Base-by-base conservation (phyloP, 2,888 invertebrate species). In the Amphipyra berbera region DNA sequence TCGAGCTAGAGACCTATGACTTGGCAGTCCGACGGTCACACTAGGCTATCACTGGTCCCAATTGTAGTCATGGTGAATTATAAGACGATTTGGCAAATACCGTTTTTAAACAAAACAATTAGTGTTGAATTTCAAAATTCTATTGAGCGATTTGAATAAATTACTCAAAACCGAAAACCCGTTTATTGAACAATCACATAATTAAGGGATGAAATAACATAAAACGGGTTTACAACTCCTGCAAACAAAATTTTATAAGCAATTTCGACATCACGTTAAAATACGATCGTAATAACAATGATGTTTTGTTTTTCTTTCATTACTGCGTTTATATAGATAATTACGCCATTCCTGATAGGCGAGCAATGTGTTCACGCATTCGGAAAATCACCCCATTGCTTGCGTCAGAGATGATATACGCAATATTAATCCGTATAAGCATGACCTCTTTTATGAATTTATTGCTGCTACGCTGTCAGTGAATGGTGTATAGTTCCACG, bases 391-490 rank as follows among this genome's bases (percentile, higher is more conserved):
- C 60, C 64, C 74, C 27, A 73, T 70, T 76, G 61, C 62, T 54
- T 53, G 47, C 66, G 65, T 75, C 73, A 73, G 65, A 68, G 66
- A 76, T 77, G 77, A 79, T 77, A 68, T 71, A 79, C 65, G 70
- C 68, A 71, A 64, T 77, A 79, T 77, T 79, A 79, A 79, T 79
- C 73, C 73, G 47, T 73, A 68, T 67, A 69, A 70, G 79, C 75
- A 61, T 77, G 79, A 79, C 79, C 77, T 79, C 68, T 59, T 74
- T 74, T 71, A 61, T 77, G 61, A 73, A 79, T 79, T 75, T 79
- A 79, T 79, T 66, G 75, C 67, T 70, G 6, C 44, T 61, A 64
- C 50, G 64, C 56, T 60, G 54, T 55, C 65, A 56, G 47, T 53
- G 57, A 53, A 50, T 59, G 46, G 60, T 47, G 21, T 59, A 63